phyloP scores from a whole-genome alignment of 2,888 invertebrate species.

The Cybosia mesomella region DNA sequence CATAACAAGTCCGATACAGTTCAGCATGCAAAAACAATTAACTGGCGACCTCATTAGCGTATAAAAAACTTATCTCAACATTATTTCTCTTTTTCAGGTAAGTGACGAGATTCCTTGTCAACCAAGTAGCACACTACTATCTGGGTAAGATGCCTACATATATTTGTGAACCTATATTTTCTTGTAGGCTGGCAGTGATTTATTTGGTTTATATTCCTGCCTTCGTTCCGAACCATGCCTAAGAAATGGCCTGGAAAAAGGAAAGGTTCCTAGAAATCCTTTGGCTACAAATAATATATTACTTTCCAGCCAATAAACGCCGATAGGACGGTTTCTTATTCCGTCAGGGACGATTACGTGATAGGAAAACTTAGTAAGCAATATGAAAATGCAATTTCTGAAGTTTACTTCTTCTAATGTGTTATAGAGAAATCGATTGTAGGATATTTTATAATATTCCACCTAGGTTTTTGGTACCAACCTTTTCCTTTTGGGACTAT shows the following conservation, averaged over 20 bases:
- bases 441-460: background rate
- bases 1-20: too few relatives aligned
- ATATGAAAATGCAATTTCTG: background rate
- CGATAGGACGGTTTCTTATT: conserved; percentile 18
- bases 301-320: conserved; percentile 3
- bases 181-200: background rate
- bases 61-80: background rate
- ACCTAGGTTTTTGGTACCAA: too few relatives aligned
- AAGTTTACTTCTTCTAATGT: background rate
- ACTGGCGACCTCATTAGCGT: too few relatives aligned
- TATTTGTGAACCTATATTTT: background rate
- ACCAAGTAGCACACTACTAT: background rate
- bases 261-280: conserved; percentile 7
- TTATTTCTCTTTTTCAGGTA: conserved; percentile 35
- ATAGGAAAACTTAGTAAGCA: conserved; percentile 6
- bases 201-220: background rate
- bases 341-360: conserved; percentile 13
- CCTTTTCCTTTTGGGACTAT: too few relatives aligned
- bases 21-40: too few relatives aligned
- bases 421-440: background rate
- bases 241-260: conserved; percentile 16
- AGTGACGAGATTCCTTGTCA: conserved; percentile 15
- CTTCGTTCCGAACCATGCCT: background rate
- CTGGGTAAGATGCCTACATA: background rate
- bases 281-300: conserved; percentile 9